Percentiles rank a stretch among this genome's conserved stretches.
These are phyloP conservation scores for Enoplolaimus lenunculus DNA, from an alignment of 2,888 invertebrate species.

Conservation along the genomic window DNA sequence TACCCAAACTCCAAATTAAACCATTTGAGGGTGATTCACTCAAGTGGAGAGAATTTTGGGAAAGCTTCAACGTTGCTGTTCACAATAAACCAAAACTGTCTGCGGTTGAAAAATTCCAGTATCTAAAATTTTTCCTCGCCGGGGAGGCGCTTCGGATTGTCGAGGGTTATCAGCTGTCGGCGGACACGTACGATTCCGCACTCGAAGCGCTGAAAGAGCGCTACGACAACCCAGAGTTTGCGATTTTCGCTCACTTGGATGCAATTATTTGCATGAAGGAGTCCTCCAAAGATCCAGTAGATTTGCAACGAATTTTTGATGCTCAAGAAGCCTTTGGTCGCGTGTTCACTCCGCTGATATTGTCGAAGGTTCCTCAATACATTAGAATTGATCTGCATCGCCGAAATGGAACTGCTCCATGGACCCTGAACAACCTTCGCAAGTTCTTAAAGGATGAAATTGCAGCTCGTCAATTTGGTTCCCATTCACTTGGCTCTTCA, in stretches of 20 bases:
- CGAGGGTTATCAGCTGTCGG: neutral
- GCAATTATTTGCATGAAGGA: neutral
- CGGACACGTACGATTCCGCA: neutral
- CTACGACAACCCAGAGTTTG: neutral
- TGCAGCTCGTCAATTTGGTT: neutral
- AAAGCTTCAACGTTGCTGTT: neutral
- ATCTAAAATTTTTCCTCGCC: neutral
- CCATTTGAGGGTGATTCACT: neutral
- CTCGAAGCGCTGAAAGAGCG: neutral
- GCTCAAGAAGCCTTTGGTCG: neutral
- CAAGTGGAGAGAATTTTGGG: slow-evolving; percentile 1
- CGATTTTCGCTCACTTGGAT: neutral
- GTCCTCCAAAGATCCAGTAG: neutral
- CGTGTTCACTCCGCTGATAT: neutral
- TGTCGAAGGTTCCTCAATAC: neutral
- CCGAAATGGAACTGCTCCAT: neutral
- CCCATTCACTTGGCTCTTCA: neutral
- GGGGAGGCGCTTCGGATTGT: neutral
- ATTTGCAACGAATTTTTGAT: neutral
- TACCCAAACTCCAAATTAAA: neutral
- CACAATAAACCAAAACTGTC: neutral
- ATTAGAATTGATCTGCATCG: slow-evolving; percentile 1
- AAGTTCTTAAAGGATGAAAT: neutral
- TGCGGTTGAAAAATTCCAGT: neutral
- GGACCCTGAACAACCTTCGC: neutral